Percentiles rank a stretch among this genome's conserved stretches.
Conservation (phyloP, 2,797 vertebrate genomes). For the Pempheris klunzingeri region DNA sequence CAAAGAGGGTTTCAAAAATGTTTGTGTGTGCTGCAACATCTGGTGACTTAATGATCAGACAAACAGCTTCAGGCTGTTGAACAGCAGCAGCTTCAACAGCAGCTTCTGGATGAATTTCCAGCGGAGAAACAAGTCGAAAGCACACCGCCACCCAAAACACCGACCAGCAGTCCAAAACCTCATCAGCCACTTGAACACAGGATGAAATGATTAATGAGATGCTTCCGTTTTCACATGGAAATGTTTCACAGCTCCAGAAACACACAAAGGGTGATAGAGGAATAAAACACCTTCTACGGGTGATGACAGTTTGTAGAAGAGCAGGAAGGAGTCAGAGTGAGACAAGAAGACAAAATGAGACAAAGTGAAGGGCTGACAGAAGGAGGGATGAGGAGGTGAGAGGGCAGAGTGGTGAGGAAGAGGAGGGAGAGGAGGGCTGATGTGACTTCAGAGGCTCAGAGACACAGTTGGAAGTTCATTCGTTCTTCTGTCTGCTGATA, state of each 20-base stretch:
- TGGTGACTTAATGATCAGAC: constrained; percentile 10
- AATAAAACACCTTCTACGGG: neutral
- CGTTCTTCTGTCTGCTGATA: constrained; percentile 49
- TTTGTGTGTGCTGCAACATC: neutral
- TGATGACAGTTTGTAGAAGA: constrained; percentile 2
- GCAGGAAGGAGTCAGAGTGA: constrained; percentile 6
- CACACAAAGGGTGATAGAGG: neutral
- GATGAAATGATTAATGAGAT: constrained; percentile 27
- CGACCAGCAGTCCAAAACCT: neutral
- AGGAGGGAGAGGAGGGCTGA: constrained; percentile 25
- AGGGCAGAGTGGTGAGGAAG: constrained; percentile 23
- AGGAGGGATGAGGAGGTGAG: constrained; percentile 19
- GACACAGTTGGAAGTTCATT: constrained; percentile 36
- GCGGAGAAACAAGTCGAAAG: neutral
- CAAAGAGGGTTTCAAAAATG: neutral
- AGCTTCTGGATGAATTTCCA: neutral
- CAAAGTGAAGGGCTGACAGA: constrained; percentile 27
- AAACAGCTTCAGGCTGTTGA: constrained; percentile 19
- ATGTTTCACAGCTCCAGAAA: neutral
- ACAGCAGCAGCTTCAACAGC: constrained; percentile 1
- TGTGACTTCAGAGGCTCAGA: constrained; percentile 36
- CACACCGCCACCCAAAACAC: neutral
- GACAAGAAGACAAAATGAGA: neutral
- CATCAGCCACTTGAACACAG: neutral
- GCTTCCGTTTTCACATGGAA: neutral